phyloP scores from a whole-genome alignment of 2,113 vertebrate species.

The Cricetomys ansorgei region DNA sequence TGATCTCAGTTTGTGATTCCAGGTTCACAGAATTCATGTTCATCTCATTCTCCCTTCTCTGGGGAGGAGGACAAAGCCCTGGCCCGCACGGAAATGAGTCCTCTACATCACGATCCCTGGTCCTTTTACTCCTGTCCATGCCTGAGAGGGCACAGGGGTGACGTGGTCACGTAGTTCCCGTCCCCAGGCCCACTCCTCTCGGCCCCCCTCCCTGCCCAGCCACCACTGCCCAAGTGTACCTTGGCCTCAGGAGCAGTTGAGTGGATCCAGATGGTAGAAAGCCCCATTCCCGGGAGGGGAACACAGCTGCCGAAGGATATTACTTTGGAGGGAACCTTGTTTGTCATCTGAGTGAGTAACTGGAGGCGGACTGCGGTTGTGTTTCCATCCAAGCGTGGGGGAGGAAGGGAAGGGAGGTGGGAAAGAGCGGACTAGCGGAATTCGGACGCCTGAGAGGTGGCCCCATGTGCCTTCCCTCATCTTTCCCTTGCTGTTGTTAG shows the following conservation, averaged over 20 bases:
- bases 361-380: neutral
- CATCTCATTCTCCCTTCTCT: neutral
- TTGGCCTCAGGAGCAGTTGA: neutral
- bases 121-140: neutral
- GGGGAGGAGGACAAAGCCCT: neutral
- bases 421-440: neutral
- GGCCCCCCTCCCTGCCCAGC: neutral
- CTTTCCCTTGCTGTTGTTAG: neutral
- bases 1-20: neutral
- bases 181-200: neutral
- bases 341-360: constrained; percentile 65
- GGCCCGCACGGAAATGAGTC: neutral
- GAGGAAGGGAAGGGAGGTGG: neutral
- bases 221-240: neutral
- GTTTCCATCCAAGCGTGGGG: constrained; percentile 44
- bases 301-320: constrained; percentile 33
- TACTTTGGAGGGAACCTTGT: neutral
- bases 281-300: neutral
- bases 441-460: neutral
- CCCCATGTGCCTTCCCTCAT: accelerated
- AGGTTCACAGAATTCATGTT: neutral
- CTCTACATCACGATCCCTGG: neutral
- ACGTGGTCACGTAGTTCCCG: neutral
- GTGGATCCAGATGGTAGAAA: neutral
- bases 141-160: neutral